phyloP scores from a whole-genome alignment of 1,140 invertebrate species.

The Cydia pomonella region DNA sequence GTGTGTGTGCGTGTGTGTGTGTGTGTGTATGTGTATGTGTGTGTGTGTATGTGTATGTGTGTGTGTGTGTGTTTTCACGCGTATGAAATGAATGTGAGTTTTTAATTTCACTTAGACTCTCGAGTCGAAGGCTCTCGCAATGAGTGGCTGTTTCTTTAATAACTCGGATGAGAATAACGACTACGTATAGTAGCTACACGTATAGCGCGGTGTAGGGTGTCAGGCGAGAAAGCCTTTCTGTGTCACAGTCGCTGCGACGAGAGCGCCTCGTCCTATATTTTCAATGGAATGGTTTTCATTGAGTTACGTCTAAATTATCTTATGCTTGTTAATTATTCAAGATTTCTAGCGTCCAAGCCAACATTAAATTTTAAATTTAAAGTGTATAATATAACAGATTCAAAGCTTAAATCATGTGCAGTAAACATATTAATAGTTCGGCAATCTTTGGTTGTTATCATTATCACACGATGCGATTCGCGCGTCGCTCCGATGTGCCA shows the following conservation, averaged over 20 bases:
- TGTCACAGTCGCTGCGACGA: constrained; percentile 55
- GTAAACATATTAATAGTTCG: too few relatives aligned
- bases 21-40: too few relatives aligned
- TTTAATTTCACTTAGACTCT: constrained; percentile 27
- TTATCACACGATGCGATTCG: too few relatives aligned
- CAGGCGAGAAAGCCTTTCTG: constrained; percentile 58
- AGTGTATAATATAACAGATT: background rate
- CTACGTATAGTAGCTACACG: constrained; percentile 13
- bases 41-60: too few relatives aligned
- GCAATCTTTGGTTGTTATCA: too few relatives aligned
- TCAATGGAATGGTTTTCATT: constrained; percentile 54
- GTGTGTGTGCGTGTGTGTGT: too few relatives aligned
- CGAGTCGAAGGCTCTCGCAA: constrained; percentile 34
- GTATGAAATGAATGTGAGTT: constrained; percentile 18
- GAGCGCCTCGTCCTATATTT: constrained; percentile 59
- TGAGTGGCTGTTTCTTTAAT: constrained; percentile 41
- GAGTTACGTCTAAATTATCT: constrained; percentile 6
- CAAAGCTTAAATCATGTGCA: too few relatives aligned
- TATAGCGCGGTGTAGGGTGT: constrained; percentile 34
- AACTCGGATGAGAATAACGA: constrained; percentile 39
- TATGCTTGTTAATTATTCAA: background rate
- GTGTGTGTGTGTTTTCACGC: background rate
- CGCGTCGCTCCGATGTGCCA: too few relatives aligned
- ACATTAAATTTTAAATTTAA: background rate
- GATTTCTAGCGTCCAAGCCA: background rate